Evolutionary conservation across 1,140 invertebrate genomes (phyloP), one percentile per base, ranked within the genome.

Genomic region (Heliconius melpomene): DNA sequence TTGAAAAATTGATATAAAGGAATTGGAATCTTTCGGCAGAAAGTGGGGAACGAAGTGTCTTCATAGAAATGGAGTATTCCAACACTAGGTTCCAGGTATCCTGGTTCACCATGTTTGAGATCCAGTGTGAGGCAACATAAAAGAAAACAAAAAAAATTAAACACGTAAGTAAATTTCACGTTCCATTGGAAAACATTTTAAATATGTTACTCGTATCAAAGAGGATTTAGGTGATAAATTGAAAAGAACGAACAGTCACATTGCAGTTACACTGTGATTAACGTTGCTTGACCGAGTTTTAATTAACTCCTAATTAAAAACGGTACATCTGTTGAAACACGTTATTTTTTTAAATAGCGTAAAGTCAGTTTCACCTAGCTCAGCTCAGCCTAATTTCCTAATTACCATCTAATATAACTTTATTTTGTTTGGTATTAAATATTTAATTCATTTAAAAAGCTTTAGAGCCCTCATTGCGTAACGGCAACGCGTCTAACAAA

Each of bases 301-400:
- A 73, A 79, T 74, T 74, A 66, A 57, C 72, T 40, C 32, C 78
- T 79, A 79, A 79, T 79, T 79, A 79, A 26, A 57, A 66, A 52
- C 36, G 32, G 32, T 50, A 23, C 73, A 74, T 66, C 57, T 29
- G 36, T 77, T 54, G 46, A 66, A 70, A 71, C 16, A 77, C 36
- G 18, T 70, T 46, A 16, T 46, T 70, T 77, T 76, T 74, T 29
- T 16, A 52, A 76, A 40, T 26, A 66, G 26, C 26, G 26, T 8
- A 26, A 66, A 66, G 23, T 66, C 26, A 13, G n/a, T 66, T 11
- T 29, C n/a, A 66, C n/a, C 8, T 60, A 60, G 57, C 23, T 66
- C 26, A 29, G 11, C 60, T 29, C 60, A 66, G 29, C 60, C 60
- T 66, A 66, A 66, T 66, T 66, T 26, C 60, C 11, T 66, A 66